Evolutionary conservation across 2,797 vertebrate genomes (phyloP), one percentile per base, ranked within the genome.

Genomic region (Poliocrania exsul): DNA sequence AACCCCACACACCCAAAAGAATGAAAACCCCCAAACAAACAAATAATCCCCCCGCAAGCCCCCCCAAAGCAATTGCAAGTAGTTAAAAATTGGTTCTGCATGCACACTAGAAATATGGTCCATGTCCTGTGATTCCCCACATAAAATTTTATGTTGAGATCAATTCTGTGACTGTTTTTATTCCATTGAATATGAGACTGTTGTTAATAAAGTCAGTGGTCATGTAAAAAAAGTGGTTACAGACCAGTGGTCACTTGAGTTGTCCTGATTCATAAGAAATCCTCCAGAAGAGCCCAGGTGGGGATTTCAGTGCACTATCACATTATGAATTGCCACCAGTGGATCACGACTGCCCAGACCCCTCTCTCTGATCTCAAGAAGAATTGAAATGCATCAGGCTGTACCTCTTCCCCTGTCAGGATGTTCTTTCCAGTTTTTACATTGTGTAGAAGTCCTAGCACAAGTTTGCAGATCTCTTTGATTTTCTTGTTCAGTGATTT

Each of bases 321-420:
- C 4, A 9, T 50, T 42, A 54, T 23, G 8, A 77, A 33, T 73
- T 35, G 60, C 33, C 24, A 13, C 8, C 31, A 28, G 53, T 21
- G 33, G 60, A 13, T 20, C 19, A 38, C 0, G 0, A 42, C 25
- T 47, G 20, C 16, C 31, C 54, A 25, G 56, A 25, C 3, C 5
- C 4, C 5, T 14, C 17, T 37, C 17, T 44, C 31, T 26, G 9
- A 31, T 7, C 33, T 13, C 37, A 53, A 18, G 53, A 67, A 42
- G 10, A 69, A 61, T 7, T 38, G 9, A 69, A 51, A 15, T 33
- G 2, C 2, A 21, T 18, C n/a, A 46, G 40, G 46, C 60, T 58
- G 17, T 57, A 37, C 20, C 28, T 13, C 11, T 29, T 44, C 10
- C 6, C 18, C 15, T 38, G 40, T 82, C n/a, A 35, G 29, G 26